phyloP scores from a whole-genome alignment of 2,797 vertebrate species.

The Atherinosoma microstoma region DNA sequence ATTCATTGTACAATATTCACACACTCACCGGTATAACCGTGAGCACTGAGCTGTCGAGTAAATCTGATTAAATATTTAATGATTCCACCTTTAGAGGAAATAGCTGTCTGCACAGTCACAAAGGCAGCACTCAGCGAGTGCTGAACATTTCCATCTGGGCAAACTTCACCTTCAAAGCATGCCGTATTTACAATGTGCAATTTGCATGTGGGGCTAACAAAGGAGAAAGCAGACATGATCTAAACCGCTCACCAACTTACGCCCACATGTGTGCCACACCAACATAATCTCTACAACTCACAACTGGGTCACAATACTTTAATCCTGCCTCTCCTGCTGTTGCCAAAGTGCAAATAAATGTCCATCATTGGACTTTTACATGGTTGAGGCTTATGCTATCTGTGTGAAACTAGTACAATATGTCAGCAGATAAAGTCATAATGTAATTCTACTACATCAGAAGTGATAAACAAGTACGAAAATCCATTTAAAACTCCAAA shows the following conservation, averaged over 20 bases:
- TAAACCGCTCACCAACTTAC: constrained; percentile 58
- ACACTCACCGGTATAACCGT: constrained; percentile 40
- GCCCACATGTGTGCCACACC: constrained; percentile 49
- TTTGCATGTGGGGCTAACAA: constrained; percentile 77
- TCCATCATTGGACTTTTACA: constrained; percentile 12
- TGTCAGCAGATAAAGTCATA: constrained; percentile 3
- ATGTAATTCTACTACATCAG: constrained; percentile 10
- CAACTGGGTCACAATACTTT: constrained; percentile 40
- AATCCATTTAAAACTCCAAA: constrained; percentile 1
- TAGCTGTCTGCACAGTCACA: constrained; percentile 63
- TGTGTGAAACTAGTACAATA: not conserved
- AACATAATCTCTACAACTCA: constrained; percentile 39
- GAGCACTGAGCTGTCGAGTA: constrained; percentile 44
- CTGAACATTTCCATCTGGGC: constrained; percentile 79
- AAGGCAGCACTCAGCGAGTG: constrained; percentile 41
- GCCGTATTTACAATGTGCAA: constrained; percentile 68
- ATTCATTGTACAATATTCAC: constrained; percentile 34
- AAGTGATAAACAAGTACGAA: constrained; percentile 2
- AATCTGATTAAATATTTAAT: constrained; percentile 74
- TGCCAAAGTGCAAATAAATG: constrained; percentile 27
- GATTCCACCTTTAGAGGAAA: constrained; percentile 67
- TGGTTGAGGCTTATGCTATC: not conserved
- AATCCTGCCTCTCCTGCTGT: constrained; percentile 26
- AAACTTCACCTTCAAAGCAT: constrained; percentile 76
- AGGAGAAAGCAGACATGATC: constrained; percentile 62